A percentile compares a stretch with the other conserved stretches of the same genome.
These are phyloP conservation scores for Mylabris sibirica DNA, from an alignment of 2,888 invertebrate species.

Conservation along the genomic window DNA sequence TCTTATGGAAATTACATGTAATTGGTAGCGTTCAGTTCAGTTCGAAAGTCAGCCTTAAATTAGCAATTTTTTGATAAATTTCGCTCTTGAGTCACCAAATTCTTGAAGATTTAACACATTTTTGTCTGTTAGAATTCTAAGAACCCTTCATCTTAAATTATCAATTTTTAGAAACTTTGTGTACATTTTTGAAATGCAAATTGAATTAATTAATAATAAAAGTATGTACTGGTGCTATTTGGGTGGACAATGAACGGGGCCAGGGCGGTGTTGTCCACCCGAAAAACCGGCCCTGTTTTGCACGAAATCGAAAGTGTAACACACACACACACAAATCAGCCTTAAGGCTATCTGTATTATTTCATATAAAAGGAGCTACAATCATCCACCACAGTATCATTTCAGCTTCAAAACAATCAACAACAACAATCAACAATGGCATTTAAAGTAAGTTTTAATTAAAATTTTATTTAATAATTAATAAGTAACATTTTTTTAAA, in stretches of 20 bases:
- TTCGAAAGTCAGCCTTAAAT: too few species aligned
- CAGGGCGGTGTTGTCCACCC: neutral
- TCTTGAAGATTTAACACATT: too few species aligned
- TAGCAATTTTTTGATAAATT: too few species aligned
- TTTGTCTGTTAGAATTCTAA: too few species aligned
- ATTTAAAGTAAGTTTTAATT: slow-evolving; percentile 26
- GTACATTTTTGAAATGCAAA: too few species aligned
- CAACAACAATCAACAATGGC: slow-evolving; percentile 24
- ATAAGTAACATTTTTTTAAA: slow-evolving; percentile 12
- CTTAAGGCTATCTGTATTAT: slow-evolving; percentile 19
- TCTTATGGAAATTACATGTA: too few species aligned
- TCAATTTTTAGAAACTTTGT: too few species aligned
- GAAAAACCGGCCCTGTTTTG: slow-evolving; percentile 25
- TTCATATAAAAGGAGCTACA: slow-evolving; percentile 28
- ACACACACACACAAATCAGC: slow-evolving; percentile 16
- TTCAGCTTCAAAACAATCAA: slow-evolving; percentile 16
- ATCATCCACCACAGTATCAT: slow-evolving; percentile 18
- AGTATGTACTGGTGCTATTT: too few species aligned
- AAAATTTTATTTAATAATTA: neutral
- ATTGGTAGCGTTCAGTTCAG: too few species aligned
- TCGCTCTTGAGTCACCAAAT: too few species aligned
- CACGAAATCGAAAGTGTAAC: slow-evolving; percentile 35
- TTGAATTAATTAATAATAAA: too few species aligned
- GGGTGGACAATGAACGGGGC: neutral
- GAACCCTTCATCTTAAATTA: too few species aligned